phyloP scores from a whole-genome alignment of 92 coral and sea anemone species.

The Parazoanthus darwini region DNA sequence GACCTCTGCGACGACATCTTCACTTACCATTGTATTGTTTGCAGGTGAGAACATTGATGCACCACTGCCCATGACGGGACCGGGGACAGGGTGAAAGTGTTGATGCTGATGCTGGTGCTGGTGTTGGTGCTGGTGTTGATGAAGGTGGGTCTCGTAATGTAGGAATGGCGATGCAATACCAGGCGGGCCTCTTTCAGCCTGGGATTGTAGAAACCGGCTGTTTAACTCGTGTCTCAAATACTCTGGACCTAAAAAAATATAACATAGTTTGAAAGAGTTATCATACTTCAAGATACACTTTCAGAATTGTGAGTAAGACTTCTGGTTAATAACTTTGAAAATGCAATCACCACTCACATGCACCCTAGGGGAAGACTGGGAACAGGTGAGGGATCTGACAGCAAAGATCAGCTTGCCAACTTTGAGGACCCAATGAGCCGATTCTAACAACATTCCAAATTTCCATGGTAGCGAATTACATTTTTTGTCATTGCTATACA shows the following conservation, averaged over 20 bases:
- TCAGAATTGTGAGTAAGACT: no score
- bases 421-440: no score
- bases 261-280: background rate
- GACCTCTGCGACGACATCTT: background rate
- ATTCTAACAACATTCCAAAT: no score
- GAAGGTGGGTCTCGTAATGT: conserved; percentile 94
- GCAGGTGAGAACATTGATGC: conserved; percentile 64
- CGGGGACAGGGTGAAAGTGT: conserved; percentile 82
- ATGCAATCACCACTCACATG: no score
- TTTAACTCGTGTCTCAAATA: conserved; percentile 85
- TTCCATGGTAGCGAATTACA: no score
- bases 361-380: no score
- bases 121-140: conserved; percentile 89
- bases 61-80: conserved; percentile 55
- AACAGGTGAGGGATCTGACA: no score
- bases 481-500: no score
- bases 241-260: conserved; percentile 70
- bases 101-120: conserved; percentile 89
- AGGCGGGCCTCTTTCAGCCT: conserved; percentile 71
- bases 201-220: conserved; percentile 88
- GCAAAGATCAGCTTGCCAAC: no score
- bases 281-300: background rate
- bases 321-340: no score
- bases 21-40: conserved; percentile 70
- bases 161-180: conserved; percentile 69